phyloP scores from a whole-genome alignment of 2,113 vertebrate species.

The Mesembrinibis cayennensis region DNA sequence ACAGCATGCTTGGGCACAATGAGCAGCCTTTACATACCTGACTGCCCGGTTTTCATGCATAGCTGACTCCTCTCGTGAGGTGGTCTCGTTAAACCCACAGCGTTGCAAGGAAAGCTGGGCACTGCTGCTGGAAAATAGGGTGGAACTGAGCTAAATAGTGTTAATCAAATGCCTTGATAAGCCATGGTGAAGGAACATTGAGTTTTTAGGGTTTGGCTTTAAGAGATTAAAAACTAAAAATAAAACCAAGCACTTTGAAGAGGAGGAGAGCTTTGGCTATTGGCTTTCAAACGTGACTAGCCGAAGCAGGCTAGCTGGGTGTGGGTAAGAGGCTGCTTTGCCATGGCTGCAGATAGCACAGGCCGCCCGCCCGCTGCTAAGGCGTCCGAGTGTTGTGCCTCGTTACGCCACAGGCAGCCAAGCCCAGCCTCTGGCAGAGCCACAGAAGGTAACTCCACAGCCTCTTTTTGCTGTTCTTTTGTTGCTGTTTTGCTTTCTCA shows the following conservation, averaged over 20 bases:
- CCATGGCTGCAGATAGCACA: background rate
- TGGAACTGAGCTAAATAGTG: background rate
- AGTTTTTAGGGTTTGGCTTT: background rate
- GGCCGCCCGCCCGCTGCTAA: background rate
- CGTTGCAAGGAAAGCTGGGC: rapidly evolving
- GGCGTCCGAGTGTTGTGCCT: rapidly evolving
- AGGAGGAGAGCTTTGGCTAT: background rate
- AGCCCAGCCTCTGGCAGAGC: background rate
- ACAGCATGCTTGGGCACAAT: rapidly evolving
- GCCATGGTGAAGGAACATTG: rapidly evolving
- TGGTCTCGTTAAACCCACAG: rapidly evolving
- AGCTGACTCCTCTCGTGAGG: too few species aligned
- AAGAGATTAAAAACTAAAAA: background rate
- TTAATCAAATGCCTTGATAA: too few species aligned
- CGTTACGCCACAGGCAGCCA: background rate
- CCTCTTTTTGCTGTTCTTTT: background rate
- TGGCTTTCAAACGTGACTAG: background rate
- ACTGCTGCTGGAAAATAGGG: rapidly evolving
- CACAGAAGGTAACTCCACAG: rapidly evolving
- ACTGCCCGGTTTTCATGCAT: rapidly evolving
- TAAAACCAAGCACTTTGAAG: background rate
- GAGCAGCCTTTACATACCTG: rapidly evolving
- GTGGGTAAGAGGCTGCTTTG: background rate
- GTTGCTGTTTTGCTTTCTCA: background rate
- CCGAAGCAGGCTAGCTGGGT: too few species aligned